Evolutionary conservation across 2,797 vertebrate genomes (phyloP).

Genomic region (Darevskia nairensis): DNA sequence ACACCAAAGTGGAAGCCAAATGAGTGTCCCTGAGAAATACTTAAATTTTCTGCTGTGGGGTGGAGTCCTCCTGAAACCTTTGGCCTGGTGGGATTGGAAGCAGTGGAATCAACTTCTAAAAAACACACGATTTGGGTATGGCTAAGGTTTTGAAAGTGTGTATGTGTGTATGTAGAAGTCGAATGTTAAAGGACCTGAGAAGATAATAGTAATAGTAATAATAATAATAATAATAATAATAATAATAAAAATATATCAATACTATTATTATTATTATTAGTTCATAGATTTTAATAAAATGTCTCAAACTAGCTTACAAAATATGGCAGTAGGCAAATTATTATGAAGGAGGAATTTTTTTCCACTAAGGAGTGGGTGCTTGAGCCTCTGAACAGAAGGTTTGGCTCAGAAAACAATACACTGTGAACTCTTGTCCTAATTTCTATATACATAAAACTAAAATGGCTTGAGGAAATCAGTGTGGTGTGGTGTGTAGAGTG

Average conservation of each 20-base stretch:
- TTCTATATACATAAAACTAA: conserved; percentile 39
- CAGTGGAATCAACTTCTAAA: not conserved
- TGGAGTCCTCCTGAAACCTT: not conserved
- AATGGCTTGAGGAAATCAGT: conserved; percentile 57
- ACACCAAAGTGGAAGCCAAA: not conserved
- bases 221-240: too few species aligned
- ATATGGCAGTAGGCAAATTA: not conserved
- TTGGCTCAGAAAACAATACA: conserved; percentile 50
- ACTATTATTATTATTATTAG: too few species aligned
- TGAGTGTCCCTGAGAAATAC: not conserved
- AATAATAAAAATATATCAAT: too few species aligned
- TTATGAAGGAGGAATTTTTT: not conserved
- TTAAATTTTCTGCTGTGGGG: not conserved
- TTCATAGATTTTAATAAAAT: too few species aligned
- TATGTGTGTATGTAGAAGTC: too few species aligned
- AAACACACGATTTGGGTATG: not conserved
- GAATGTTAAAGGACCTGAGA: too few species aligned
- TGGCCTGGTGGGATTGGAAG: too few species aligned
- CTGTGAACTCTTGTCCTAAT: conserved; percentile 37
- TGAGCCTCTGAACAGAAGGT: not conserved
- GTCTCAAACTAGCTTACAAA: not conserved
- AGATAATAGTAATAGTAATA: too few species aligned
- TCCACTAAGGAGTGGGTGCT: not conserved
- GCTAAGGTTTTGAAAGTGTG: too few species aligned
- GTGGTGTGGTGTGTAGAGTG: conserved; percentile 45